Evolutionary conservation across 1,140 invertebrate species (phyloP).

Genomic region (Hycleus phaleratus): DNA sequence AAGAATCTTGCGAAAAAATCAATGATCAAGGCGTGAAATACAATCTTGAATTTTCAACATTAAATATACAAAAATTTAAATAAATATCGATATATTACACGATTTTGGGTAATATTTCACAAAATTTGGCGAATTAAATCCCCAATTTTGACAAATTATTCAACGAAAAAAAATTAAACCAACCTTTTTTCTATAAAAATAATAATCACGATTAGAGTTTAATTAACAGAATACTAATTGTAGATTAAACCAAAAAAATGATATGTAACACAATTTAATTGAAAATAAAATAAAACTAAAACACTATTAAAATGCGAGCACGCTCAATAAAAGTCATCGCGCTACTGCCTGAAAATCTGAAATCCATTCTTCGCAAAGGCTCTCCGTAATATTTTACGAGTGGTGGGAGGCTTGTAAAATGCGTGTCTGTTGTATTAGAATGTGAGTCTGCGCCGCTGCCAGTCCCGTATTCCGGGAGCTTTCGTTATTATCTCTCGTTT

Average conservation of each 20-base stretch:
- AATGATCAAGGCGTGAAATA: not conserved
- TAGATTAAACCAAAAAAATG: too few species aligned
- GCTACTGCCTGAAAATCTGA: constrained; percentile 12
- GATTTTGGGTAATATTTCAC: too few species aligned
- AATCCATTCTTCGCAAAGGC: constrained; percentile 10
- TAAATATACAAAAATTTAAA: not conserved
- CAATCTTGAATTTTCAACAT: not conserved
- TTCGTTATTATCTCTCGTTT: not conserved
- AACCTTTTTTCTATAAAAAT: too few species aligned
- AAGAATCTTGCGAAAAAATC: constrained; percentile 12
- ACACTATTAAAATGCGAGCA: constrained; percentile 7
- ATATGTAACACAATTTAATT: too few species aligned
- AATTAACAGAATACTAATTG: too few species aligned
- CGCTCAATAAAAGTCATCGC: constrained; percentile 7
- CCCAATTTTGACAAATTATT: too few species aligned
- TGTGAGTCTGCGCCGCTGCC: constrained; percentile 12
- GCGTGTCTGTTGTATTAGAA: not conserved
- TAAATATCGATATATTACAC: not conserved
- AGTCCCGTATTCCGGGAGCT: constrained; percentile 1
- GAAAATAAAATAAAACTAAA: not conserved
- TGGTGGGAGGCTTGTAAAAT: constrained; percentile 1
- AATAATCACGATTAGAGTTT: too few species aligned
- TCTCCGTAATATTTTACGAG: not conserved
- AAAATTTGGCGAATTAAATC: too few species aligned
- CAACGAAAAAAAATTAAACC: too few species aligned